Base-by-base conservation (phyloP, 2,113 vertebrate genomes). In the Tautogolabrus adspersus region DNA sequence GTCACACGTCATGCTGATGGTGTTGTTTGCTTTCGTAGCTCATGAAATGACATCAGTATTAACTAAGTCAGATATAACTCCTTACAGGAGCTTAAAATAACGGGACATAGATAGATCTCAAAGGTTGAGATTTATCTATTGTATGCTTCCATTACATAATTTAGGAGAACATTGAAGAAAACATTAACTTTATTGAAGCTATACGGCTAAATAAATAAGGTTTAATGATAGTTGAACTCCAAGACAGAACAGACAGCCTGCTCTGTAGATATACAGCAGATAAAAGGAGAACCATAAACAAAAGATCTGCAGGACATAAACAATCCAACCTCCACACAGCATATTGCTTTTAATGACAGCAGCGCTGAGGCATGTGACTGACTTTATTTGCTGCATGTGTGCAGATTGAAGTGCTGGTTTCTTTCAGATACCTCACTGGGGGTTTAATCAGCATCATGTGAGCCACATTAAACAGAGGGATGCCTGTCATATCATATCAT, bases 391-490 rank as follows among this genome's bases (percentile, higher is more conserved):
- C 37, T 72, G 7, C 1, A 42, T 62, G 44, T 15, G 15, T 46
- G 44, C 12, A 16, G 44, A 46, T 46, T 46, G 44, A 12, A 15
- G 5, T 16, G 12, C 3, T 13, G 44, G 3, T 46, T 46, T 46
- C 44, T 1, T 15, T 46, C 30, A 46, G 15, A 15, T 63, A 19
- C 26, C 63, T 77, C 44, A 57, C 52, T 58, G 19, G 37, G 49
- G 66, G 37, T 74, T 78, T 85, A 76, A 83, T 89, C 72, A 81
- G 51, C 61, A 66, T 59, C 21, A 51, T 59, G 71, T 68, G 57
- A 58, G 59, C 37, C 23, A 10, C 40, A 34, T 34, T 34, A 34
- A 34, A 34, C 6, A 62, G 18, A 30, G 15, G 47, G 49, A 57
- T 64, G 22, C 42, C 23, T 58, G 46, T 82, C 40, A 59, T 52